Evolutionary conservation across 2,888 invertebrate genomes (phyloP).

Genomic region (Cheilosia soror): DNA sequence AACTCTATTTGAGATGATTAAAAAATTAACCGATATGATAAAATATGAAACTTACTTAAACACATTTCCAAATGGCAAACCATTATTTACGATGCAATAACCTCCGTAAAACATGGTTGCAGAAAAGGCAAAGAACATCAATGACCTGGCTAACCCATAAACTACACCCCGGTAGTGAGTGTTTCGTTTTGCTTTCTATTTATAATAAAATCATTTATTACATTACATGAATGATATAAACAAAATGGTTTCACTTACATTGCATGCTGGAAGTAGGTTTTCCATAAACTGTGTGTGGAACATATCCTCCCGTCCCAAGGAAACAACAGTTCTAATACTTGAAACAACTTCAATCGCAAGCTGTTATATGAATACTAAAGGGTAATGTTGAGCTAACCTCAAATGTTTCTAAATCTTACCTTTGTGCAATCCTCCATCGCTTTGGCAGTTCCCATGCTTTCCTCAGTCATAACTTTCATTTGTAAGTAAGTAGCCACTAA

Average conservation of each 20-base stretch:
- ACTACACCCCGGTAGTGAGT: conserved; percentile 89
- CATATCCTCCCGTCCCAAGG: conserved; percentile 88
- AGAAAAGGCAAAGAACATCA: conserved; percentile 90
- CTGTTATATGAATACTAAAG: neutral
- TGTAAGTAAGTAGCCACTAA: conserved; percentile 88
- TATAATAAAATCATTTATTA: neutral
- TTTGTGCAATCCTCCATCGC: conserved; percentile 90
- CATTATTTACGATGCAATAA: conserved; percentile 86
- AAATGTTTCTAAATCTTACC: conserved; percentile 87
- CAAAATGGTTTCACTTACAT: conserved; percentile 76
- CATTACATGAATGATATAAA: neutral
- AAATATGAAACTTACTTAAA: conserved; percentile 89
- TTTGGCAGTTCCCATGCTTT: conserved; percentile 88
- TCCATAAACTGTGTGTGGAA: conserved; percentile 87
- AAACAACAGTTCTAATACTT: conserved; percentile 91
- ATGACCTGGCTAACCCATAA: conserved; percentile 88
- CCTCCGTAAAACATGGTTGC: conserved; percentile 90
- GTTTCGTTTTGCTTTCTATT: conserved; percentile 85
- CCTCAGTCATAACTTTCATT: conserved; percentile 87
- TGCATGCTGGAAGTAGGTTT: conserved; percentile 86
- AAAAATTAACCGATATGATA: conserved; percentile 85
- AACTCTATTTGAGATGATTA: conserved; percentile 84
- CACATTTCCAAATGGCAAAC: conserved; percentile 86
- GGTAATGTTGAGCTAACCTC: conserved; percentile 80
- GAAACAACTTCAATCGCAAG: conserved; percentile 91